A percentile compares a stretch with the other conserved stretches of the same genome.
These are phyloP conservation scores for Acronicta aceris DNA, from an alignment of 2,888 invertebrate genomes.

Conservation along the genomic window DNA sequence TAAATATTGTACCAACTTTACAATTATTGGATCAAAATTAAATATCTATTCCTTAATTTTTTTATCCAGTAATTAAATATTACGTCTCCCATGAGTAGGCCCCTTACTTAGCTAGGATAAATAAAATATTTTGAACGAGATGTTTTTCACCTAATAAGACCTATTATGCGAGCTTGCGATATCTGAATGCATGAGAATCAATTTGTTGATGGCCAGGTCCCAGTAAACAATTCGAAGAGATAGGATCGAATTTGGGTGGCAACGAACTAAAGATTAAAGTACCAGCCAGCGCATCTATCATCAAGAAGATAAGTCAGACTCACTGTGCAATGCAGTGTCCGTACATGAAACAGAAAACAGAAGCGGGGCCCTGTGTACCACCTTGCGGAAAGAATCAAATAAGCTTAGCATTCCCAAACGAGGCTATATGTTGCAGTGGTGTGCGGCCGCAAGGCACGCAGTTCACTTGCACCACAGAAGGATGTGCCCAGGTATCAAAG, in stretches of 20 bases:
- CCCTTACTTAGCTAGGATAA: slow-evolving; percentile 21
- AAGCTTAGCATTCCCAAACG: slow-evolving; percentile 76
- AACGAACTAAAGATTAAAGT: slow-evolving; percentile 86
- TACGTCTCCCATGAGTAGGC: slow-evolving; percentile 1
- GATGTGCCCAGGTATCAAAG: slow-evolving; percentile 74
- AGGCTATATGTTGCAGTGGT: slow-evolving; percentile 76
- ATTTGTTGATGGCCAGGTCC: slow-evolving; percentile 86
- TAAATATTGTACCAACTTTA: slow-evolving; percentile 6
- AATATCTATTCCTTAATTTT: slow-evolving; percentile 9
- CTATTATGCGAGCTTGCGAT: slow-evolving; percentile 21
- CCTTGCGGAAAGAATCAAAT: slow-evolving; percentile 85
- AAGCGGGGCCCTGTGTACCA: slow-evolving; percentile 69
- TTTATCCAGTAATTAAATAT: slow-evolving; percentile 27
- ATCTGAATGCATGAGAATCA: slow-evolving; percentile 68
- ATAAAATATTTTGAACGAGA: slow-evolving; percentile 11
- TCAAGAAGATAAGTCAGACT: slow-evolving; percentile 85
- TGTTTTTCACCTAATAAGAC: slow-evolving; percentile 25
- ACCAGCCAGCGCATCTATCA: slow-evolving; percentile 77
- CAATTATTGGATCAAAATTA: slow-evolving; percentile 34
- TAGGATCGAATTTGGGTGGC: slow-evolving; percentile 80
- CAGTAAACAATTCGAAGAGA: slow-evolving; percentile 84
- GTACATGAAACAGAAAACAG: slow-evolving; percentile 64
- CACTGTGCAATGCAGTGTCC: slow-evolving; percentile 81
- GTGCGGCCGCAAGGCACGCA: slow-evolving; percentile 76
- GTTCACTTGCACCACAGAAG: slow-evolving; percentile 84